These are phyloP conservation scores for Clinocottus analis DNA, from an alignment of 2,113 vertebrate genomes.

Conservation along the genomic window DNA sequence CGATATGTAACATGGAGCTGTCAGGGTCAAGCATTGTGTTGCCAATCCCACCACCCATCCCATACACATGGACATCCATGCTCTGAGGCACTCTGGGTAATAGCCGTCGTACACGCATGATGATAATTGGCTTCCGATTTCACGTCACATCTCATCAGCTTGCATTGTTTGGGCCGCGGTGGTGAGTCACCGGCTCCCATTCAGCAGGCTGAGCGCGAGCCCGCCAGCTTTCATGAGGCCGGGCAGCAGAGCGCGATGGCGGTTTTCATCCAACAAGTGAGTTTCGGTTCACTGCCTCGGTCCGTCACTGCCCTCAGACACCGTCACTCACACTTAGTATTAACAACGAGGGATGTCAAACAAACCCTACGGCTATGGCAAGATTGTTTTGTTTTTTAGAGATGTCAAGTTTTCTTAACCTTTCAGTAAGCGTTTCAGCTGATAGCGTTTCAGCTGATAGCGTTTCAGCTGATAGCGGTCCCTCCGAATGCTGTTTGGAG, in stretches of 20 bases:
- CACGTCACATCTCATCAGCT: conserved; percentile 50
- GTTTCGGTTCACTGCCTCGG: conserved; percentile 52
- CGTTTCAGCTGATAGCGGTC: not conserved
- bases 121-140: conserved; percentile 41
- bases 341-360: not conserved
- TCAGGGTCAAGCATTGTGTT: not conserved
- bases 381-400: not conserved
- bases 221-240: conserved; percentile 23
- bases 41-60: not conserved
- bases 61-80: not conserved
- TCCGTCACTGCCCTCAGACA: conserved; percentile 47
- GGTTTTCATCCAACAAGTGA: conserved; percentile 52
- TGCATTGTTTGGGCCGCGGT: conserved; percentile 13
- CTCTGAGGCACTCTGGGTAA: conserved; percentile 3
- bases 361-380: not conserved
- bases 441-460: not conserved
- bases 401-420: not conserved
- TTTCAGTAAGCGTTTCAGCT: not conserved
- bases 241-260: conserved; percentile 47
- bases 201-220: conserved; percentile 27
- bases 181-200: conserved; percentile 51
- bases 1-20: conserved; percentile 4
- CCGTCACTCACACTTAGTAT: conserved; percentile 20
- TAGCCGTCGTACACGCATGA: conserved; percentile 6
- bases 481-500: no score